Conservation (phyloP, 2,113 vertebrate genomes). For the Passer montanus region DNA sequence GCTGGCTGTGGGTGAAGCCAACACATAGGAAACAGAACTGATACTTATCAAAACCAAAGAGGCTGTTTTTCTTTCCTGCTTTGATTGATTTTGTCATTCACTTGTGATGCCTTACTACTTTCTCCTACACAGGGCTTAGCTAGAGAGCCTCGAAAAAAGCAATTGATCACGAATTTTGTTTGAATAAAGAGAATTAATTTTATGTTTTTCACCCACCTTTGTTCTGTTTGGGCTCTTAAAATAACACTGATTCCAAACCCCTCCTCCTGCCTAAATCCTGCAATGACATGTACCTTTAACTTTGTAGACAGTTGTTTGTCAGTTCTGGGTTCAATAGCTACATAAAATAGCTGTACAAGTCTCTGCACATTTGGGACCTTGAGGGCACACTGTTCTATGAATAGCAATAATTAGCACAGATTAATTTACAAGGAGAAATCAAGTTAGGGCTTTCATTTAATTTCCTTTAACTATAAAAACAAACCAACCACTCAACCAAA, state of each 20-base stretch:
- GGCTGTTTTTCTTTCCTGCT: neutral
- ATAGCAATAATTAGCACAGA: slow-evolving; percentile 17
- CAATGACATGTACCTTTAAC: neutral
- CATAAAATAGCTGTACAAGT: neutral
- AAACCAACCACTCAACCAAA: neutral
- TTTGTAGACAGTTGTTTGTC: neutral
- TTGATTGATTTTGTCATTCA: slow-evolving; percentile 35
- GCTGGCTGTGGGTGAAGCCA: neutral
- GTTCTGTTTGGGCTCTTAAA: neutral
- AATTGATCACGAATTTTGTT: neutral
- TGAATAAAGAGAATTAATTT: neutral
- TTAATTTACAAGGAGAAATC: neutral
- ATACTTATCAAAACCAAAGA: neutral
- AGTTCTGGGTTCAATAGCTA: neutral
- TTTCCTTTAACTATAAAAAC: neutral
- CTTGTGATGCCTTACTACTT: neutral
- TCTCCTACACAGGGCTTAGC: neutral
- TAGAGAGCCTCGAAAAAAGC: neutral
- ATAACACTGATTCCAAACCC: neutral
- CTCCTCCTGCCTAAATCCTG: neutral
- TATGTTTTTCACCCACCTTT: neutral
- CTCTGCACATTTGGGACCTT: neutral
- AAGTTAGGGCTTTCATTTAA: neutral
- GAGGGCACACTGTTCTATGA: neutral
- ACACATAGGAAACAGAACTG: neutral